Evolutionary conservation across 2,797 vertebrate genomes (phyloP).

Genomic region (Threskiornis aethiopicus): DNA sequence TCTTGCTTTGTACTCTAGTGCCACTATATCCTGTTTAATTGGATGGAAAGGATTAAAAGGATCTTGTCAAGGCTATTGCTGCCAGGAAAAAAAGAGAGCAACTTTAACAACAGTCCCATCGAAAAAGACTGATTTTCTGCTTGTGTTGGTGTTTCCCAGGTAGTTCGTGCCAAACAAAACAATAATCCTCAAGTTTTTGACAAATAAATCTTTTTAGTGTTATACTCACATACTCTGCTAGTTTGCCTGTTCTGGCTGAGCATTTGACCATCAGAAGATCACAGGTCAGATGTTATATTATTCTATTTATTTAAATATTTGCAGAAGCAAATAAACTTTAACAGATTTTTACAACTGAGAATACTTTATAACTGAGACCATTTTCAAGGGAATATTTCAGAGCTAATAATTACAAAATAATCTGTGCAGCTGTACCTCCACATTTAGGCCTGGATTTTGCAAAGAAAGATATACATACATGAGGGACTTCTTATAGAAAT

Average conservation of each 20-base stretch:
- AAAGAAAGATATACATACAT: background rate
- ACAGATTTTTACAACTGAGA: background rate
- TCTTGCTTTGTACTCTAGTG: background rate
- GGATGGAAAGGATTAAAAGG: conserved; percentile 11
- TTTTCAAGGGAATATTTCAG: background rate
- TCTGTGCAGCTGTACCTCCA: background rate
- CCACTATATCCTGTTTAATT: background rate
- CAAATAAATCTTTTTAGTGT: background rate
- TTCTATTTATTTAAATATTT: background rate
- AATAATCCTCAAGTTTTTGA: background rate
- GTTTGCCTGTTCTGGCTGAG: background rate
- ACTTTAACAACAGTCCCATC: background rate
- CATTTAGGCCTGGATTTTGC: background rate
- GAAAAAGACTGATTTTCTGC: background rate
- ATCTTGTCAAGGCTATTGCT: background rate
- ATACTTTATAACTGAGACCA: background rate
- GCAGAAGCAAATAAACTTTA: background rate
- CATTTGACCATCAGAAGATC: background rate
- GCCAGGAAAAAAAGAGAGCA: background rate
- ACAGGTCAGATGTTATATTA: background rate
- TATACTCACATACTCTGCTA: background rate
- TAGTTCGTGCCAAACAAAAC: background rate
- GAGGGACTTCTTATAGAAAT: background rate
- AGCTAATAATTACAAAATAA: background rate
- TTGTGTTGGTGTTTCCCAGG: background rate